These are phyloP conservation scores for Leptinotarsa undecemlineata DNA, from an alignment of 1,140 invertebrate species.

Conservation along the genomic window DNA sequence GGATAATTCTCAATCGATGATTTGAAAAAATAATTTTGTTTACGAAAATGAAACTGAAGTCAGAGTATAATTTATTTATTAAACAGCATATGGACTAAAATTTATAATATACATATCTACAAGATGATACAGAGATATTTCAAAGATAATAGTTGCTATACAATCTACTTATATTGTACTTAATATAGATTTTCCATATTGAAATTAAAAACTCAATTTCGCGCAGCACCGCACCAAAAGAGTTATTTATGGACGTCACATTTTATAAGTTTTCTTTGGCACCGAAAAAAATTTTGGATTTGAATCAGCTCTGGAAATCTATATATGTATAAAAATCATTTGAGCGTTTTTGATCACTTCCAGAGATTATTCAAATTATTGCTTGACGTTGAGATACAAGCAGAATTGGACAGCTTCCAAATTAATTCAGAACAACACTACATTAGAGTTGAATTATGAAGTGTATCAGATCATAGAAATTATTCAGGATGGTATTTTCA, in stretches of 20 bases:
- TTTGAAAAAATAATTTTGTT: background rate
- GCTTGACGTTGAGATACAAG: too few species aligned
- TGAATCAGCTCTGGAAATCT: background rate
- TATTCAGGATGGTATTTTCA: too few species aligned
- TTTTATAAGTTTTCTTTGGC: conserved; percentile 42
- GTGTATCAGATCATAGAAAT: too few species aligned
- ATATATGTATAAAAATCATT: background rate
- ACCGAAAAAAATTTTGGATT: conserved; percentile 24
- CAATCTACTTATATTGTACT: conserved; percentile 37
- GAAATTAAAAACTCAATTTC: conserved; percentile 9
- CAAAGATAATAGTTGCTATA: conserved; percentile 39
- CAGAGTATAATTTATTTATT: conserved; percentile 43
- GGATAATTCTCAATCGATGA: too few species aligned
- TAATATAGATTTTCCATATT: conserved; percentile 4
- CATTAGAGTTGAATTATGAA: too few species aligned
- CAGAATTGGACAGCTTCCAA: too few species aligned
- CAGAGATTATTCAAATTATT: background rate
- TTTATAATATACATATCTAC: conserved; percentile 50
- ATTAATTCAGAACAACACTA: too few species aligned
- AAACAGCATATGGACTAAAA: conserved; percentile 47
- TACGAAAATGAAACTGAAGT: background rate
- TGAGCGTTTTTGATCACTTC: background rate
- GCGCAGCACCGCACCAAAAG: conserved; percentile 51
- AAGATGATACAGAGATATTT: conserved; percentile 47
- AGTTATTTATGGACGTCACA: conserved; percentile 45